phyloP scores from a whole-genome alignment of 2,113 vertebrate species.

The Campylorhamphus procurvoides region DNA sequence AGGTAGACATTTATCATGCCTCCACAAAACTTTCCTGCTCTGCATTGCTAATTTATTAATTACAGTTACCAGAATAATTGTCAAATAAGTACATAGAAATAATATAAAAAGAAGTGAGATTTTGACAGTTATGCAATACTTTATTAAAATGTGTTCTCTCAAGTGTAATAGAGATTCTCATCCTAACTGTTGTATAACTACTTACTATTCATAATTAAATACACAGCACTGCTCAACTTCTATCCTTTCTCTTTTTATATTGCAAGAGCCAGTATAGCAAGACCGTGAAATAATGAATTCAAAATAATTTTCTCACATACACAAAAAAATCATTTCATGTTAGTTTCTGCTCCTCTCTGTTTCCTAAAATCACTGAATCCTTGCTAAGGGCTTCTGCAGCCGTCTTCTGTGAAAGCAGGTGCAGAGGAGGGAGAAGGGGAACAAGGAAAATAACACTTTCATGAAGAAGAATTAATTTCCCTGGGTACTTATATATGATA shows the following conservation, averaged over 20 bases:
- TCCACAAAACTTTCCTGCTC: background rate
- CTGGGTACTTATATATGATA: background rate
- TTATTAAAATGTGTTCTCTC: constrained; percentile 3
- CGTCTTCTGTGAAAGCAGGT: background rate
- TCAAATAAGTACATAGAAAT: background rate
- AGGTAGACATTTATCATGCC: background rate
- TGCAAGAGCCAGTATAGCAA: background rate
- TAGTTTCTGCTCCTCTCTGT: background rate
- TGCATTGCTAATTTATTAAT: constrained; percentile 16
- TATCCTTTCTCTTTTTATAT: background rate
- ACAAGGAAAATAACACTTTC: background rate
- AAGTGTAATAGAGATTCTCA: constrained; percentile 14
- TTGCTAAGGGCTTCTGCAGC: background rate
- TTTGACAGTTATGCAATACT: background rate
- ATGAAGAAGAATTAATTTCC: background rate
- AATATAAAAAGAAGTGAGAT: background rate
- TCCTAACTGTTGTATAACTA: background rate
- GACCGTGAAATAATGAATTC: background rate
- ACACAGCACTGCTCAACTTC: background rate
- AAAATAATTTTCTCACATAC: background rate
- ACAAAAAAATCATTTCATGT: background rate
- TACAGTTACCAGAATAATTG: background rate
- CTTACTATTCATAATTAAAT: constrained; percentile 18
- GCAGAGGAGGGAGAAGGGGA: background rate
- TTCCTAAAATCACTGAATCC: background rate